Conservation (phyloP, 2,113 vertebrate genomes). For the Grantiella picta region DNA sequence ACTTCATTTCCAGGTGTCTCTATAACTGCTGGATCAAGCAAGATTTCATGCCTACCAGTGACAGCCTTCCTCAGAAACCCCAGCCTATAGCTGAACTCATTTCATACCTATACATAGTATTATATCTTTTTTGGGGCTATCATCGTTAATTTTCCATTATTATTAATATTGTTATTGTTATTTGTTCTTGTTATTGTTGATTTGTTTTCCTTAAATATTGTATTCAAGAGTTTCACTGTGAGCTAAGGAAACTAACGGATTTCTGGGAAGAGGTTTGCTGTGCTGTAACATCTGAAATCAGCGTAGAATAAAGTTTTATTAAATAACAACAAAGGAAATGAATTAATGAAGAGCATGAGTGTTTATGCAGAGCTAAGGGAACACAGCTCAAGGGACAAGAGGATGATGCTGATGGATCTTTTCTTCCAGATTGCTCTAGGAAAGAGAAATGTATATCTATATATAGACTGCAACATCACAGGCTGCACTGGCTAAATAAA, state of each 20-base stretch:
- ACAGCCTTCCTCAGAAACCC: neutral
- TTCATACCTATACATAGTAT: neutral
- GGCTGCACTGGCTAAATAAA: neutral
- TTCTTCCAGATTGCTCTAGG: neutral
- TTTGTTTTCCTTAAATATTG: neutral
- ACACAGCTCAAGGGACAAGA: neutral
- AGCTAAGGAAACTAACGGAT: neutral
- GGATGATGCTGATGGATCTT: neutral
- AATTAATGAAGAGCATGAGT: neutral
- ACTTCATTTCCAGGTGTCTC: neutral
- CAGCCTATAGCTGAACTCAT: neutral
- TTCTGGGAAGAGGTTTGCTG: neutral
- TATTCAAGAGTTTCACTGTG: neutral
- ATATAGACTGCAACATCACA: accelerated
- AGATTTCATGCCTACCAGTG: accelerated
- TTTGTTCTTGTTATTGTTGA: no score
- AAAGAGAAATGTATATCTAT: accelerated
- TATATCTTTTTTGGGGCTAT: neutral
- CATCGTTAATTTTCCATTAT: neutral
- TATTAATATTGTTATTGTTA: neutral
- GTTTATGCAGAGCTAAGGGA: neutral
- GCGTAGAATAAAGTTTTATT: neutral
- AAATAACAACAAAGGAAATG: neutral
- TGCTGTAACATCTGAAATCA: neutral
- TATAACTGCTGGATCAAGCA: neutral